phyloP scores from a whole-genome alignment of 2,888 invertebrate species.

The Eupelmus urozonus region DNA sequence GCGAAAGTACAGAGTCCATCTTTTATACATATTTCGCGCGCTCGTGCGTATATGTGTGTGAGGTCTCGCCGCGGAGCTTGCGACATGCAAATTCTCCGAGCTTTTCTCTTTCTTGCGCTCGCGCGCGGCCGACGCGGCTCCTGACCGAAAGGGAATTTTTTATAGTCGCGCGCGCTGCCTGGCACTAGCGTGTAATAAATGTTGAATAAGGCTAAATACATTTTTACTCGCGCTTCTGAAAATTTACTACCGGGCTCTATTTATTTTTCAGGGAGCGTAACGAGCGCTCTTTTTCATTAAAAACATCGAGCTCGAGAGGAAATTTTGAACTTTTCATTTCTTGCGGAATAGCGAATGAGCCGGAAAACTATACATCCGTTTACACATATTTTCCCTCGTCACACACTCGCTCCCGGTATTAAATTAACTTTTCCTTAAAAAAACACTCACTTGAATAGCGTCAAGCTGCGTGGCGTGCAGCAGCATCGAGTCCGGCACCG shows the following conservation, averaged over 20 bases:
- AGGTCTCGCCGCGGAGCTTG: neutral
- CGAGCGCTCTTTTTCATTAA: too few species aligned
- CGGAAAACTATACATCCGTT: too few species aligned
- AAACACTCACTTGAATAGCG: slow-evolving; percentile 74
- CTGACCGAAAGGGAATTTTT: slow-evolving; percentile 25
- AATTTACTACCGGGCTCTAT: too few species aligned
- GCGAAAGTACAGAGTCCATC: slow-evolving; percentile 22
- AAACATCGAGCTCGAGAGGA: too few species aligned
- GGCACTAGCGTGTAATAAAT: neutral
- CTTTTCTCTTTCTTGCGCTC: slow-evolving; percentile 9
- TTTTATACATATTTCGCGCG: slow-evolving; percentile 15
- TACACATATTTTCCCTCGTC: too few species aligned
- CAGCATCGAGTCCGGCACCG: slow-evolving; percentile 83
- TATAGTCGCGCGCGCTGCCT: neutral
- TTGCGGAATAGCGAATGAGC: too few species aligned
- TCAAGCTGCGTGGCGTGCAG: slow-evolving; percentile 83
- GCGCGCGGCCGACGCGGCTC: too few species aligned
- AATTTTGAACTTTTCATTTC: too few species aligned
- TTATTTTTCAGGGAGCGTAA: too few species aligned
- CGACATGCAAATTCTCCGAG: neutral
- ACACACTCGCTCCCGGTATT: too few species aligned
- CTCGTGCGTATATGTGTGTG: neutral
- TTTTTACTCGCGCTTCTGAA: neutral
- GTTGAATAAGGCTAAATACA: slow-evolving; percentile 6
- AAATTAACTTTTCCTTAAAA: too few species aligned